Conservation (phyloP, 1,140 invertebrate species). For the Nebria ingens region DNA sequence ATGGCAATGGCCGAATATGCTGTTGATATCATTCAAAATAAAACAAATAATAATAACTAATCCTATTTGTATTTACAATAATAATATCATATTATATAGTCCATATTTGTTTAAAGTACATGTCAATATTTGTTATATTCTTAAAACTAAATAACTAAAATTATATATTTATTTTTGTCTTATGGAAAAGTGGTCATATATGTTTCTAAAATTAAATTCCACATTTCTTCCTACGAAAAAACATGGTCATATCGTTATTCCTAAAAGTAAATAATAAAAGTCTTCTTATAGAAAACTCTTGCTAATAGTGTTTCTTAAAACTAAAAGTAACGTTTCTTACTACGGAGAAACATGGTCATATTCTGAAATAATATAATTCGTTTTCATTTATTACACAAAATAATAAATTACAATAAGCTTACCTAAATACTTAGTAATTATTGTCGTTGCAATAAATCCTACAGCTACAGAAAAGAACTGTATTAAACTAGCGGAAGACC, state of each 20-base stretch:
- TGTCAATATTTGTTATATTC: not conserved
- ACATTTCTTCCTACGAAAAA: too few species aligned
- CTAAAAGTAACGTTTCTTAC: too few species aligned
- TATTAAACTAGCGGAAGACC: conserved; percentile 43
- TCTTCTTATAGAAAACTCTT: too few species aligned
- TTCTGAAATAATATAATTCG: not conserved
- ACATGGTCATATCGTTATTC: too few species aligned
- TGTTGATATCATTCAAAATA: conserved; percentile 41
- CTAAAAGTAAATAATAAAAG: not conserved
- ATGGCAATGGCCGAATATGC: conserved; percentile 54
- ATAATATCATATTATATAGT: too few species aligned
- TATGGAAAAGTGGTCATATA: too few species aligned
- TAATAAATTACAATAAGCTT: conserved; percentile 13
- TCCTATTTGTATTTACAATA: too few species aligned
- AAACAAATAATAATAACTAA: not conserved
- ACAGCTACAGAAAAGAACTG: conserved; percentile 45
- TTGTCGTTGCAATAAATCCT: conserved; percentile 51
- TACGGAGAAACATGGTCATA: not conserved
- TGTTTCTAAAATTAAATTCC: too few species aligned
- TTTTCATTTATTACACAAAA: not conserved
- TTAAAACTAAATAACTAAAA: too few species aligned
- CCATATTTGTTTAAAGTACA: too few species aligned
- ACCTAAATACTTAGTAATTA: conserved; percentile 40
- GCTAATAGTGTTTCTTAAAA: too few species aligned
- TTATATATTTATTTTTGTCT: too few species aligned